Percentiles rank a stretch among this genome's conserved stretches.
These are phyloP conservation scores for Drosophila lacertosa DNA, from an alignment of 1,140 invertebrate species.

Conservation along the genomic window DNA sequence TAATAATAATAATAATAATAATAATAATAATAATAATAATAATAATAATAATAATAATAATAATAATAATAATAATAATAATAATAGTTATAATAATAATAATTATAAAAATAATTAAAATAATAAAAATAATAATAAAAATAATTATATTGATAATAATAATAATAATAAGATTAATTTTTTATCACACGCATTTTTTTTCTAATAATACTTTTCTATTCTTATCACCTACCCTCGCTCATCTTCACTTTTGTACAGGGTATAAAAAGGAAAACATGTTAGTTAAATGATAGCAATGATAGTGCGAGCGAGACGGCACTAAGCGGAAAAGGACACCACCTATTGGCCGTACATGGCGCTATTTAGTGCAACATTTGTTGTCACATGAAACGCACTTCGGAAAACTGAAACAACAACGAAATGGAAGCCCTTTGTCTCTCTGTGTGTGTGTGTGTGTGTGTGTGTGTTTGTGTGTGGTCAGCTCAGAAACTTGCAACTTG, in stretches of 20 bases:
- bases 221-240: no score
- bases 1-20: no score
- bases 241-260: slow-evolving; percentile 7
- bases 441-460: not conserved
- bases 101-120: no score
- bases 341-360: slow-evolving; percentile 8
- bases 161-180: no score
- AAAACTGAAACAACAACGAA: slow-evolving; percentile 25
- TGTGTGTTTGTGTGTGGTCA: slow-evolving; percentile 8
- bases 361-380: slow-evolving; percentile 38
- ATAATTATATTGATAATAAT: no score
- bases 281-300: slow-evolving; percentile 24
- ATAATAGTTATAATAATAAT: no score
- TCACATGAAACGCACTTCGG: slow-evolving; percentile 44
- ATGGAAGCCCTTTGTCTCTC: not conserved
- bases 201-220: no score
- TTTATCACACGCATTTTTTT: no score
- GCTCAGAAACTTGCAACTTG: slow-evolving; percentile 28
- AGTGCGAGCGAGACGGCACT: not conserved
- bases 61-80: no score
- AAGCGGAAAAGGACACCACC: not conserved
- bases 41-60: no score
- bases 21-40: no score
- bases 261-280: slow-evolving; percentile 26
- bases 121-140: no score